Evolutionary conservation across 1,140 invertebrate species (phyloP).

Genomic region (Caenorhabditis brenneri): DNA sequence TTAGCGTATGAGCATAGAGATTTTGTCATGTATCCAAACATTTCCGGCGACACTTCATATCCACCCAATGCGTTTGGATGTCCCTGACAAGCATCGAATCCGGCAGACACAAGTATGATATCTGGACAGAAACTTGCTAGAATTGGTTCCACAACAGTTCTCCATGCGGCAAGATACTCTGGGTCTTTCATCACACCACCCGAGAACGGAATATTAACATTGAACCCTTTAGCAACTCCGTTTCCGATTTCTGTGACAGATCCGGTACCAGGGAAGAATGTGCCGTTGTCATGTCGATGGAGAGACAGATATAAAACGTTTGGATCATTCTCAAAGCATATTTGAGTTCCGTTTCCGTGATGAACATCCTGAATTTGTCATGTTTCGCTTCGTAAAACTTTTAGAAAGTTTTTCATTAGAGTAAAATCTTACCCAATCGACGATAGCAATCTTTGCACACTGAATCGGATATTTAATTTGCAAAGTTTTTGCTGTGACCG

Average conservation of each 20-base stretch:
- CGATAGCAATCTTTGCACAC: slow-evolving; percentile 82
- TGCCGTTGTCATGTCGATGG: slow-evolving; percentile 98
- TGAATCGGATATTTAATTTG: slow-evolving; percentile 83
- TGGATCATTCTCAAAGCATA: slow-evolving; percentile 95
- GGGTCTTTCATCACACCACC: slow-evolving; percentile 93
- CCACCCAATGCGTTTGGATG: slow-evolving; percentile 92
- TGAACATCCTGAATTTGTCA: slow-evolving; percentile 86
- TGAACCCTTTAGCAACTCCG: slow-evolving; percentile 86
- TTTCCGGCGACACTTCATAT: slow-evolving; percentile 66
- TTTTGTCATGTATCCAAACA: slow-evolving; percentile 92
- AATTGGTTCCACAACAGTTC: slow-evolving; percentile 88
- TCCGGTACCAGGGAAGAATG: slow-evolving; percentile 90
- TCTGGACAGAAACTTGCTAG: slow-evolving; percentile 90
- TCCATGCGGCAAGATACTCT: slow-evolving; percentile 92
- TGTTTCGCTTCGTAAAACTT: too few species aligned
- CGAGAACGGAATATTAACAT: slow-evolving; percentile 95
- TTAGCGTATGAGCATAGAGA: slow-evolving; percentile 87
- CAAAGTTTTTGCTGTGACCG: slow-evolving; percentile 88
- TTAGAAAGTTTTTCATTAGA: not conserved
- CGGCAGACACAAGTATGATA: slow-evolving; percentile 91
- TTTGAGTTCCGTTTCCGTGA: slow-evolving; percentile 98
- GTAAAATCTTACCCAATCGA: slow-evolving; percentile 80
- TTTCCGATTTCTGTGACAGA: slow-evolving; percentile 78
- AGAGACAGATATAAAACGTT: slow-evolving; percentile 93
- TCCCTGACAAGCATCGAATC: slow-evolving; percentile 94